A percentile compares a stretch with the other conserved stretches of the same genome.
Conservation (phyloP, 2,113 vertebrate genomes). For the Salvator merianae region DNA sequence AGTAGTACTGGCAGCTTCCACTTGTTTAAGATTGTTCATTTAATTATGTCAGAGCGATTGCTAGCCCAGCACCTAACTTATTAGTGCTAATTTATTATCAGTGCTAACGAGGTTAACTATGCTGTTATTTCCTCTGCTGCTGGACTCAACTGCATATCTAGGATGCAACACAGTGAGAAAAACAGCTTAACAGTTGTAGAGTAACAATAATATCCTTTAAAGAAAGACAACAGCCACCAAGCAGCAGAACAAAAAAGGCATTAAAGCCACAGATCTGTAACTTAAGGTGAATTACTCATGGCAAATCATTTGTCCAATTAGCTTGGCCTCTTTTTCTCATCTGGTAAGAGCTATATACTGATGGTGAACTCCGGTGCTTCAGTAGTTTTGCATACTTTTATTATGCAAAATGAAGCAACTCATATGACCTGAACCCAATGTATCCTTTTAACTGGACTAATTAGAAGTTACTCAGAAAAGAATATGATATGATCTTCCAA, state of each 20-base stretch:
- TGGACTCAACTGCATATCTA: slow-evolving; percentile 64
- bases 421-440: background rate
- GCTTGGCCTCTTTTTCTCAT: background rate
- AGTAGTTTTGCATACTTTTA: background rate
- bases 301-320: slow-evolving; percentile 28
- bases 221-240: slow-evolving; percentile 42
- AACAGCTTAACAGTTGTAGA: slow-evolving; percentile 50
- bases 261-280: slow-evolving; percentile 14
- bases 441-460: background rate
- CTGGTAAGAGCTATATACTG: background rate
- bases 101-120: slow-evolving; percentile 74
- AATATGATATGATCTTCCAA: background rate
- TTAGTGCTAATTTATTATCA: slow-evolving; percentile 76
- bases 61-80: slow-evolving; percentile 68
- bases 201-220: slow-evolving; percentile 67
- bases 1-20: slow-evolving; percentile 44
- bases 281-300: slow-evolving; percentile 38
- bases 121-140: slow-evolving; percentile 74
- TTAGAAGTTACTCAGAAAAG: background rate
- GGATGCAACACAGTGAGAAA: slow-evolving; percentile 48
- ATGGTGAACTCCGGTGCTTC: background rate
- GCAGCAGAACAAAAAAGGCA: slow-evolving; percentile 49
- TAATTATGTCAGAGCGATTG: slow-evolving; percentile 69
- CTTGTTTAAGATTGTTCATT: slow-evolving; percentile 59
- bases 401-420: background rate